Conservation (phyloP, 2,797 vertebrate species). For the Paguma larvata region DNA sequence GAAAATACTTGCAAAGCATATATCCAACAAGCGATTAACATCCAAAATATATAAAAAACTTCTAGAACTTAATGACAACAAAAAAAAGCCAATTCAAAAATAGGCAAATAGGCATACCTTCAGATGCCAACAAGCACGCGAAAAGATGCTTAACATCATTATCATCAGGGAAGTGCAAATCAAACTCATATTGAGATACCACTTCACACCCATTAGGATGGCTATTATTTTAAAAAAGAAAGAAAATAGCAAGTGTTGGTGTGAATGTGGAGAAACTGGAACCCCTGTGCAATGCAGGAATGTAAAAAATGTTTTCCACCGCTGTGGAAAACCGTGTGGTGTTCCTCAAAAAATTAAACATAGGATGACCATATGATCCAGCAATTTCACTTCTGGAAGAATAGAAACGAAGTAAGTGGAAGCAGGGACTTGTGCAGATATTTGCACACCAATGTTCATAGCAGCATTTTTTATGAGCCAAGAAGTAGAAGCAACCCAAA, state of each 20-base stretch:
- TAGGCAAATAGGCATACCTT: neutral
- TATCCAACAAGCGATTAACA: neutral
- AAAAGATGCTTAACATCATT: neutral
- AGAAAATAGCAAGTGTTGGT: neutral
- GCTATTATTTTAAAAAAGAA: neutral
- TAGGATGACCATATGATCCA: neutral
- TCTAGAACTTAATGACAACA: neutral
- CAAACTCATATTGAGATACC: neutral
- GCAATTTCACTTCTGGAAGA: neutral
- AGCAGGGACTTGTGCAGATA: neutral
- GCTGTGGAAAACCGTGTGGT: neutral
- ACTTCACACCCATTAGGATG: neutral
- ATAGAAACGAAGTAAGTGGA: neutral
- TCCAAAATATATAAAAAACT: conserved; percentile 1
- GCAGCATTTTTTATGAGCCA: neutral
- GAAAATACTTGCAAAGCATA: neutral
- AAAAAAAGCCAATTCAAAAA: neutral
- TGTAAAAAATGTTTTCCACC: neutral
- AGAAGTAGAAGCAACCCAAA: neutral
- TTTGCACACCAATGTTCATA: neutral
- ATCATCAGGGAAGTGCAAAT: neutral
- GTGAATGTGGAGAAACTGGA: neutral
- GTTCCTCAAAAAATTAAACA: neutral
- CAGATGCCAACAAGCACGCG: neutral
- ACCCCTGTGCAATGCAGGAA: neutral